Evolutionary conservation across 2,113 vertebrate genomes (phyloP).

Genomic region (Microtus oregoni): DNA sequence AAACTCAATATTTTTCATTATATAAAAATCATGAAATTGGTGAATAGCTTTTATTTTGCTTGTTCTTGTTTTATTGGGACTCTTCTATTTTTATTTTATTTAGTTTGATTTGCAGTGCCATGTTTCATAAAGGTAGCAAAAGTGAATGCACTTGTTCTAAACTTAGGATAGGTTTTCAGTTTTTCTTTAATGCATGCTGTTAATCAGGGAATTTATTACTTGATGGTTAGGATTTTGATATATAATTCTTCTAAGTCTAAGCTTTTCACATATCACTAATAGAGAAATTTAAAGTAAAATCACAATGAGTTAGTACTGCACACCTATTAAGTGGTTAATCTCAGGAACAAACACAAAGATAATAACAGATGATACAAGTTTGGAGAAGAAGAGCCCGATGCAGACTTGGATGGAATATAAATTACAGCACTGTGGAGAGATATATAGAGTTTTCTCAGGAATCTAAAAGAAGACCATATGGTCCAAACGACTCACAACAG

Average conservation of each 20-base stretch:
- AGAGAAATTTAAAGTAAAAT: not conserved
- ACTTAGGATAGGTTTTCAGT: not conserved
- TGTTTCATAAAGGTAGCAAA: not conserved
- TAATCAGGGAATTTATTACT: not conserved
- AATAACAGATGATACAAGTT: not conserved
- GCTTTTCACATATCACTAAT: not conserved
- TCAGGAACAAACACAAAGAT: not conserved
- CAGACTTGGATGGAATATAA: not conserved
- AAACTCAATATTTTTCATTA: not conserved
- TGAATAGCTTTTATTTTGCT: not conserved
- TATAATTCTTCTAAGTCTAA: not conserved
- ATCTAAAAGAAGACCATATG: not conserved
- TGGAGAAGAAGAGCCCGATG: not conserved
- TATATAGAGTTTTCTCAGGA: not conserved
- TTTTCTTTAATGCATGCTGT: not conserved
- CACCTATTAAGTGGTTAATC: not conserved
- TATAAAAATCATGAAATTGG: not conserved
- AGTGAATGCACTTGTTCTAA: too few relatives aligned
- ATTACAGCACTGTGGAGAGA: not conserved
- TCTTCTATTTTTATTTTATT: not conserved
- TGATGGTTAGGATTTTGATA: not conserved
- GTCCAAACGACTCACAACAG: not conserved
- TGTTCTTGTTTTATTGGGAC: not conserved
- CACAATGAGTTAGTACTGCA: not conserved
- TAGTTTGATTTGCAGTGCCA: too few relatives aligned